Evolutionary conservation across 2,797 vertebrate species (phyloP).

Genomic region (Phrynocephalus guinanensis): DNA sequence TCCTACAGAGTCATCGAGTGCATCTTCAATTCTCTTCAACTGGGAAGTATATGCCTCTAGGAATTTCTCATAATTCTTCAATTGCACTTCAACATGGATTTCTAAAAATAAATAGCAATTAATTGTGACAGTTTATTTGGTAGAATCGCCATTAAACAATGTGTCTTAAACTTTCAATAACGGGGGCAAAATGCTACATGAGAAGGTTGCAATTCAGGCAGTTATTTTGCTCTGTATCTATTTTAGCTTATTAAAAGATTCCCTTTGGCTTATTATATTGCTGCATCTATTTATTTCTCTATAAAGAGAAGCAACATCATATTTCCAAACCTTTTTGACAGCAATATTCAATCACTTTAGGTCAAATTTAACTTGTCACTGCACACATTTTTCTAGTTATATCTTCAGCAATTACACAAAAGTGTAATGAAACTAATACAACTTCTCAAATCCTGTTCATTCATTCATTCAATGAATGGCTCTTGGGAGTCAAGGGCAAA

Average conservation of each 20-base stretch:
- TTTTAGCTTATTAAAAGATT: neutral
- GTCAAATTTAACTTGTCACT: neutral
- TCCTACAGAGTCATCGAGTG: slow-evolving; percentile 93
- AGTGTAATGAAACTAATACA: neutral
- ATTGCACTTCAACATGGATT: slow-evolving; percentile 97
- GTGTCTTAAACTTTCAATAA: slow-evolving; percentile 10
- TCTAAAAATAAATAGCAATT: slow-evolving; percentile 80
- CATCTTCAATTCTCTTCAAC: slow-evolving; percentile 93
- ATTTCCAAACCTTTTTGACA: neutral
- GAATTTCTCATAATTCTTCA: slow-evolving; percentile 96
- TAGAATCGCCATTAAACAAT: slow-evolving; percentile 17
- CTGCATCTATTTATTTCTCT: neutral
- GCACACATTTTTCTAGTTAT: neutral
- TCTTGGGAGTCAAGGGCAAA: neutral
- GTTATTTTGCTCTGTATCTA: neutral
- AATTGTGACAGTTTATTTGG: slow-evolving; percentile 33
- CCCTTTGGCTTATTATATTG: neutral
- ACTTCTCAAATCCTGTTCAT: neutral
- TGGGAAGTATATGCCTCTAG: slow-evolving; percentile 95
- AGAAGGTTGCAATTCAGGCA: slow-evolving; percentile 16
- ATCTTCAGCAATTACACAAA: neutral
- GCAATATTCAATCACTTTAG: neutral
- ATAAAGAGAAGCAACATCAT: neutral
- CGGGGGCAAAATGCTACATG: neutral
- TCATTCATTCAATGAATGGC: neutral